Evolutionary conservation across 2,888 invertebrate genomes (phyloP).

Genomic region (Colostygia pectinataria): DNA sequence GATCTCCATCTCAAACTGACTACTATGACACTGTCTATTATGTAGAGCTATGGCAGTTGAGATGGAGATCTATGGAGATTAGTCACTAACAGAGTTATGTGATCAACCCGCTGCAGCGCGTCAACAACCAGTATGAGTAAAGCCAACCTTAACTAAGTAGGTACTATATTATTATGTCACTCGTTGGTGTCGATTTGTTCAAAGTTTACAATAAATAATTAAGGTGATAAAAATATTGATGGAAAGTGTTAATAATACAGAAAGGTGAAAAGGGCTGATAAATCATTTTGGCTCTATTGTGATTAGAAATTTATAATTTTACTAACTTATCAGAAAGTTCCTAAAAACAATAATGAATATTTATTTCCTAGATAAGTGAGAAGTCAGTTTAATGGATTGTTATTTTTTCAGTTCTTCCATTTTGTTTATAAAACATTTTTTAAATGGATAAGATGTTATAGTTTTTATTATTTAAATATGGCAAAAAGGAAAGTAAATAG

Average conservation of each 20-base stretch:
- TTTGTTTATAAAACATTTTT: slow-evolving; percentile 30
- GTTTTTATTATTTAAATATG: slow-evolving; percentile 26
- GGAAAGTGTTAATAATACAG: too few species aligned
- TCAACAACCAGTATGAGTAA: too few species aligned
- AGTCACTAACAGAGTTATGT: too few species aligned
- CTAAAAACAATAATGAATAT: slow-evolving; percentile 2
- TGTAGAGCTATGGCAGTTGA: too few species aligned
- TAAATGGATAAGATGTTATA: slow-evolving; percentile 20
- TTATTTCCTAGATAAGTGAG: slow-evolving; percentile 5
- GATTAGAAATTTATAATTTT: background rate
- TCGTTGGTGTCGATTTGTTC: too few species aligned
- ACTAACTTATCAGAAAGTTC: slow-evolving; percentile 10
- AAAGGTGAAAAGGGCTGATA: slow-evolving; percentile 2
- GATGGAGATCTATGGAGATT: too few species aligned
- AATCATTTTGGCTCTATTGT: background rate
- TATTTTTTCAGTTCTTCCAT: slow-evolving; percentile 43
- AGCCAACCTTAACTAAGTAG: too few species aligned
- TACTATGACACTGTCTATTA: too few species aligned
- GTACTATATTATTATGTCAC: too few species aligned
- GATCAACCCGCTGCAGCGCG: too few species aligned
- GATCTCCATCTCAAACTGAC: too few species aligned
- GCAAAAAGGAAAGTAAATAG: slow-evolving; percentile 32
- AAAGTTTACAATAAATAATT: background rate
- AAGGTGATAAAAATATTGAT: background rate
- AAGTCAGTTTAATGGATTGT: slow-evolving; percentile 22